These are phyloP conservation scores for Diadegma fenestrale DNA, from an alignment of 2,888 invertebrate genomes.

Conservation along the genomic window DNA sequence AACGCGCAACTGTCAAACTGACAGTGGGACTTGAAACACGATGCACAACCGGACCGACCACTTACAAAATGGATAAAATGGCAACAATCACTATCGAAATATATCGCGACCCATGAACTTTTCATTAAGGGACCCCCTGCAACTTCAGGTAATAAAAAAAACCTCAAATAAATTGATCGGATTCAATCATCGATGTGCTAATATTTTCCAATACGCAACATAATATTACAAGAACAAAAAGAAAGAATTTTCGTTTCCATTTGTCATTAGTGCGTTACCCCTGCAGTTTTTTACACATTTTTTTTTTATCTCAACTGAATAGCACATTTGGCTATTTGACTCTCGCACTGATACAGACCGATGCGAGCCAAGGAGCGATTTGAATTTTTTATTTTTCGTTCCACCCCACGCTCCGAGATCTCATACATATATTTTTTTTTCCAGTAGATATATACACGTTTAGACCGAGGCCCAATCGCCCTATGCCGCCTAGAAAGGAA, in stretches of 20 bases:
- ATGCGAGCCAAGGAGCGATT: conserved; percentile 76
- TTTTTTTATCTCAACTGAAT: conserved; percentile 22
- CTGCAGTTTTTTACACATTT: conserved; percentile 23
- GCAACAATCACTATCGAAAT: too few relatives aligned
- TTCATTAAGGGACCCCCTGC: too few relatives aligned
- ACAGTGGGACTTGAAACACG: too few relatives aligned
- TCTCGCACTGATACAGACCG: conserved; percentile 59
- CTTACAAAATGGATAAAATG: too few relatives aligned
- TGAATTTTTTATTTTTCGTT: conserved; percentile 79
- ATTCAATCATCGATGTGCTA: background rate
- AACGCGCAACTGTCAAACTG: too few relatives aligned
- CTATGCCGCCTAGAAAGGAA: conserved; percentile 43
- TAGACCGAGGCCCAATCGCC: conserved; percentile 60
- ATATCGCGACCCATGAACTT: too few relatives aligned
- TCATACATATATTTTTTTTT: conserved; percentile 13
- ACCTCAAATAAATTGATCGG: background rate
- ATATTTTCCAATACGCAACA: background rate
- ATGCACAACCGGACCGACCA: too few relatives aligned
- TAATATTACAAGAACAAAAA: background rate
- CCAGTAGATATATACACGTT: background rate
- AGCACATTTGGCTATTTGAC: conserved; percentile 35
- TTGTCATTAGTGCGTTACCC: background rate
- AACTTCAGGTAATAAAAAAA: background rate
- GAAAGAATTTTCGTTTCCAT: background rate
- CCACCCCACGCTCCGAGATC: conserved; percentile 69